Base-by-base conservation (phyloP, 2,888 invertebrate species). In the Hypena proboscidalis region DNA sequence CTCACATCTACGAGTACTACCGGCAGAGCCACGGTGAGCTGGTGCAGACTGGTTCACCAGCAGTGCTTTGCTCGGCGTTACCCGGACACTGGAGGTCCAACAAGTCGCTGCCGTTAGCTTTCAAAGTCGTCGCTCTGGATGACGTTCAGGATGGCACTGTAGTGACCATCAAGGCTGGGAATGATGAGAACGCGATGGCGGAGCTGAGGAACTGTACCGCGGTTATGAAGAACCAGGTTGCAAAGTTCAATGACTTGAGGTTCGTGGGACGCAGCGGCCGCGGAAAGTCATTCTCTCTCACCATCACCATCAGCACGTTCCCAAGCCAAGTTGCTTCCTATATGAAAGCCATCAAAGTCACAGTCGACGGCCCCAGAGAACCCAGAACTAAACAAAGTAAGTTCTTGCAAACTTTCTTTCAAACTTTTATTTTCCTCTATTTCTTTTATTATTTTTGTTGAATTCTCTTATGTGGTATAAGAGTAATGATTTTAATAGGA, bases 361-460 rank as follows among this genome's bases (percentile, higher is more conserved):
- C 99, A 11, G 99, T 99, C 19, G 99, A 99, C 78, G 99, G 99
- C 70, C 99, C 99, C 0, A 92, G 99, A 71, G 99, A 99, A 90
- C 99, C 99, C 8, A 92, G 99, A 86, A 97, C 97, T 63, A 98
- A 98, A 89, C 97, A 97, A 92, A 97, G 98, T 98, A 93, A 96
- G 97, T 95, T 60, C 33, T 36, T 33, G 31, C 10, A 35, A 51
- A 58, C 32, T 47, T 44, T 43, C 17, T 58, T 43, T 27, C 3
- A 45, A 46, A 40, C 30, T 50, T 49, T 46, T 20, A 25, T 3
- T 25, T 19, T 19, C 5, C 1, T 22, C 6, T 19, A 19, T 13
- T 10, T 11, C 19, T 2, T 25, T n/a, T 11, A 17, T 11, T 26
- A 26, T 27, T 29, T 17, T 34, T 29, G 14, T 13, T 4, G 10